Base-by-base conservation (phyloP, 1,140 invertebrate species). In the Drosophila sproati region DNA sequence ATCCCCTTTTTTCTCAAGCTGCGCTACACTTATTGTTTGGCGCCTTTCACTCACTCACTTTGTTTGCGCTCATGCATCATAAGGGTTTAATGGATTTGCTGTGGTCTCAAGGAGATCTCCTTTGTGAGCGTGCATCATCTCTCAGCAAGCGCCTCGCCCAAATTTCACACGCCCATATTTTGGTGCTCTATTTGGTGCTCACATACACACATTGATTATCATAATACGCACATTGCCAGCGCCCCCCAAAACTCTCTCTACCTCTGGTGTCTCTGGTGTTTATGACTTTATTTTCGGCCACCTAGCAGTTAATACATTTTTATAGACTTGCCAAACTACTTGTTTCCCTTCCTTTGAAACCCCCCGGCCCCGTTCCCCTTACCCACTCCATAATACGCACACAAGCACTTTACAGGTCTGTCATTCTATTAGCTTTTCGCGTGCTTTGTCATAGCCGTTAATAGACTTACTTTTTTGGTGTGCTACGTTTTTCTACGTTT, bases 401-500 rank as follows among this genome's bases (percentile, higher is more conserved):
- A 50, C 7, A 52, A 62, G 66, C 67, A 70, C 66, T 75, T 75
- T 75, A 70, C 73, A 70, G 73, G 73, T 70, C 63, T 77, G 81
- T 82, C 73, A 89, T 80, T 75, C 83, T 83, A 89, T 88, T 89
- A 89, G 80, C 85, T 89, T 89, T 88, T 88, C 77, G 83, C 85
- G 83, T 89, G 80, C 82, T 86, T 83, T 88, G 83, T 89, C 85
- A 88, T 88, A 89, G 83, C 80, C 67, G 83, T 88, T 88, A 88
- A 88, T 88, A 88, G 85, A 88, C 83, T 88, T 89, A 78, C 73
- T 83, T 87, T 77, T 59, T 68, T 64, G 68, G 45, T 52, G 50
- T 54, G 12, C 34, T 39, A 54, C 20, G 8, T 52, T 55, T 50
- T 37, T 57, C 12, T 56, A 39, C 20, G 20, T 20, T 41, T 54